Base-by-base conservation (phyloP, 2,113 vertebrate genomes). In the Hemiprocne comata region DNA sequence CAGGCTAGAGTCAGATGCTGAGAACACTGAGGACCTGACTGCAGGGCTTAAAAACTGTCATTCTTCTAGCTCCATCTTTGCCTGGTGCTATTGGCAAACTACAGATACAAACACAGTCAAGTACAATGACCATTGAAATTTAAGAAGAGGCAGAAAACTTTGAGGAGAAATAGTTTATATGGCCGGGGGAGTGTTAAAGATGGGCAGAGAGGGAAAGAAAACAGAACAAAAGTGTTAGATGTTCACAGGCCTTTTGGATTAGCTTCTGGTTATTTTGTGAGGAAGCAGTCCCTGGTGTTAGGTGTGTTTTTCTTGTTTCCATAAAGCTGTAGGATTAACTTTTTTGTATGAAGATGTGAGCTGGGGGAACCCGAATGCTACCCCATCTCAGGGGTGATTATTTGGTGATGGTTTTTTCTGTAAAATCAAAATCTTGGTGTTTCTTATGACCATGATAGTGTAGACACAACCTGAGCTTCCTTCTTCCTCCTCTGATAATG, bases 1-100 rank as follows among this genome's bases (percentile, higher is more conserved):
- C 94, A 95, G 91, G 93, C 93, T 94, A 40, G 62, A 96, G 92
- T 97, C 95, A 94, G 95, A 94, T 96, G 93, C 92, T 90, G 86
- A 79, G 80, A 97, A 95, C 90, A 73, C 11, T 79, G 88, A 96
- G 92, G 94, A 96, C 95, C 62, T 73, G 66, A 90, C 81, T 93
- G 42, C 60, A 92, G 82, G 72, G 72, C 62, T 85, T 66, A 74
- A 87, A 94, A 92, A 31, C 25, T 6, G 2, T 78, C 48, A 14
- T 78, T 87, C 77, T 89, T 78, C 85, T 74, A 50, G 26, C 31
- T 93, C 66, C 38, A 14, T 58, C 57, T 65, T 81, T 93, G 73
- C 28, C 28, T 8, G 2, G 44, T 53, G 73, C 36, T 86, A 3
- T 15, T 1, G 1, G 46, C 57, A 24, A 86, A 34, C 24, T 34